Base-by-base conservation (phyloP, 1,140 invertebrate species). In the Drosophila elegans region DNA sequence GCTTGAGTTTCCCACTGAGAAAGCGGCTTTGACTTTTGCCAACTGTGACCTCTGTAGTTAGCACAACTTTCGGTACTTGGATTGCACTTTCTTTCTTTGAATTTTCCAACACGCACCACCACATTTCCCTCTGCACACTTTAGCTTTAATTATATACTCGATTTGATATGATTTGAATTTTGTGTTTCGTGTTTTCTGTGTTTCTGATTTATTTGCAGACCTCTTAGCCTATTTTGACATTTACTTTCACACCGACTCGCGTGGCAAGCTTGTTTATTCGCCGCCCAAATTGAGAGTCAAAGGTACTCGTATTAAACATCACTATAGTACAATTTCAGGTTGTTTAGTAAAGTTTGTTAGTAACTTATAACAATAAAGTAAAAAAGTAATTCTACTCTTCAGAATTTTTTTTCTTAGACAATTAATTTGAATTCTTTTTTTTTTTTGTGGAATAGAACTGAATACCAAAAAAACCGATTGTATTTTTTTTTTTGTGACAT, bases 181-280 rank as follows among this genome's bases (percentile, higher is more conserved):
- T 62, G 74, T 60, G 59, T 83, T 67, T 64, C 66, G 75, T 74
- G 73, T 75, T 57, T 63, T 92, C 16, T 90, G 67, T 78, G 78
- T 91, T 93, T 93, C 92, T 93, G 93, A 94, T 93, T 93, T 84
- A 92, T 78, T 95, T 95, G 93, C 95, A 96, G 95, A 96, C 94
- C 94, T 91, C 92, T 94, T 95, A 94, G 95, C 96, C 94, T 95
- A 95, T 95, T 95, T 94, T 93, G 94, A 95, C 93, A 94, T 96
- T 93, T 94, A 95, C 93, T 96, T 96, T 93, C 96, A 96, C 83
- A 96, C 96, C 91, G 95, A 96, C 94, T 95, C 96, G 66, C 94
- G 94, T 81, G 96, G 96, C 92, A 94, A 94, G 66, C 94, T 95
- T 78, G 80, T 92, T 91, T 94, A 95, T 92, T 94, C 95, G 92